These are phyloP conservation scores for Coluber constrictor DNA, from an alignment of 2,797 vertebrate genomes.

Conservation along the genomic window DNA sequence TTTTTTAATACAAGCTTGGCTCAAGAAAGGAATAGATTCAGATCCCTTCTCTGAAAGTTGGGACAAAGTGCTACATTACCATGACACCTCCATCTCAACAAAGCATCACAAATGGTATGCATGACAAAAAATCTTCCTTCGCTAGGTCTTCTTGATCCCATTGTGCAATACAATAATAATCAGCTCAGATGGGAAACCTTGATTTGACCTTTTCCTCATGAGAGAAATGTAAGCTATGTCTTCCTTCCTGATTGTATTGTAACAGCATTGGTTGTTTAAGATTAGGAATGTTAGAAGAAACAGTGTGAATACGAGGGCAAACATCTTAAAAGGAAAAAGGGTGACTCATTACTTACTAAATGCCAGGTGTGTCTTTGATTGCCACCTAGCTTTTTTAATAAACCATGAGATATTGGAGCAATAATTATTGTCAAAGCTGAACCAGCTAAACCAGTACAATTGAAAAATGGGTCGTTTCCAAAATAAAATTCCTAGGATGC, in stretches of 20 bases:
- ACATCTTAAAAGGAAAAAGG: background rate
- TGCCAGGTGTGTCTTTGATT: conserved; percentile 1
- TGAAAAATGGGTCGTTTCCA: conserved; percentile 57
- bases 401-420: conserved; percentile 34
- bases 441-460: conserved; percentile 54
- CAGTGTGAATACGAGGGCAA: conserved; percentile 13
- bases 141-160: background rate
- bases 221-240: background rate
- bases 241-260: background rate
- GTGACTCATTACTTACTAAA: conserved; percentile 13
- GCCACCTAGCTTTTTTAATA: conserved; percentile 23
- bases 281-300: background rate
- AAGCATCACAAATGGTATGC: background rate
- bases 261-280: background rate
- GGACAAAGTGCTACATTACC: background rate
- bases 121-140: background rate
- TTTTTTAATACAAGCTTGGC: background rate
- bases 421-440: conserved; percentile 33
- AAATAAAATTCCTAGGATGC: conserved; percentile 64
- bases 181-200: background rate
- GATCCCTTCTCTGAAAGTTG: background rate
- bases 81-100: background rate
- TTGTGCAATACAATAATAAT: background rate
- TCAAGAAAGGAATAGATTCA: background rate
- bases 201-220: conserved; percentile 3